Percentiles rank a stretch among this genome's conserved stretches.
These are phyloP conservation scores for Caenorhabditis brenneri DNA, from an alignment of 1,140 invertebrate species.

Conservation along the genomic window DNA sequence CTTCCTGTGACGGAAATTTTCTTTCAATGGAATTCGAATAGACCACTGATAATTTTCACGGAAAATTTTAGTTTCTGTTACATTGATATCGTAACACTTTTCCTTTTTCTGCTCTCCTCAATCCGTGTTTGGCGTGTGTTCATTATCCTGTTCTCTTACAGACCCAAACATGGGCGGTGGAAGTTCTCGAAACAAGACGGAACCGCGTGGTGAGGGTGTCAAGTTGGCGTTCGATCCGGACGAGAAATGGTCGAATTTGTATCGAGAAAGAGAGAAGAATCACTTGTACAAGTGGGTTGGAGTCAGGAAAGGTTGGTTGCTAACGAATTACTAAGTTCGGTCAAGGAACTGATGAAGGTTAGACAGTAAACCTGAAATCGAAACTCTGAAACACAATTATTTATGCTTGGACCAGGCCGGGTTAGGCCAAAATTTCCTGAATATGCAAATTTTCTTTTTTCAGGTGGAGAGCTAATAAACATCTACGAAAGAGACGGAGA, in stretches of 20 bases:
- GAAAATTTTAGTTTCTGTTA: too few relatives aligned
- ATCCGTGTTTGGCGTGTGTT: too few relatives aligned
- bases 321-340: neutral
- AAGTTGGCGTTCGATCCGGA: constrained; percentile 68
- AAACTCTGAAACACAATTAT: neutral
- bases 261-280: constrained; percentile 73
- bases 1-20: too few relatives aligned
- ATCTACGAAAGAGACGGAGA: constrained; percentile 80
- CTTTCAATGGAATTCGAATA: too few relatives aligned
- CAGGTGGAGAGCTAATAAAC: constrained; percentile 74
- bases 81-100: too few relatives aligned
- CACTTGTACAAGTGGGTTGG: constrained; percentile 73
- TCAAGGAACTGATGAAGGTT: neutral
- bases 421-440: too few relatives aligned
- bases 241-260: constrained; percentile 73
- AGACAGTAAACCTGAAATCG: neutral
- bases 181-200: constrained; percentile 43
- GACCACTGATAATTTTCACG: too few relatives aligned
- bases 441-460: too few relatives aligned
- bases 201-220: constrained; percentile 34
- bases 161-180: constrained; percentile 20
- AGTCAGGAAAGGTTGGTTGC: constrained; percentile 67
- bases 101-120: too few relatives aligned
- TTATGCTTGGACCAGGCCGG: too few relatives aligned
- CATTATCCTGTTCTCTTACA: neutral